Evolutionary conservation across 2,888 invertebrate genomes (phyloP).

Genomic region (Caenorhabditis afra): DNA sequence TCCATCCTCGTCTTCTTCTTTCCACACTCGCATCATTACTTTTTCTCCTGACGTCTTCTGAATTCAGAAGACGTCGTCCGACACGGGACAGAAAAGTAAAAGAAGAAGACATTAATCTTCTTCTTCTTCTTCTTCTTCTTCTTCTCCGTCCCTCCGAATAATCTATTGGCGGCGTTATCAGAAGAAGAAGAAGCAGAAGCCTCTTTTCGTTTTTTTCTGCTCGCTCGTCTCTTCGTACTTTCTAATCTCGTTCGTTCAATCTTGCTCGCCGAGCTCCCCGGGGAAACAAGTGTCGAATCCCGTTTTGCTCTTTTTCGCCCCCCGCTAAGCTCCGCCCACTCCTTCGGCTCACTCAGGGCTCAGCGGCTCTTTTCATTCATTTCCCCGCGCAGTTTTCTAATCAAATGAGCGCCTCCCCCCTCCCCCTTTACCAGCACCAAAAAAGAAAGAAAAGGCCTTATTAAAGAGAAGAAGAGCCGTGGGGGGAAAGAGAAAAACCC

Average conservation of each 20-base stretch:
- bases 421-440: too few species aligned
- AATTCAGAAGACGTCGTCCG: neutral
- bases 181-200: constrained; percentile 3
- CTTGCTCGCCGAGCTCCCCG: constrained; percentile 1
- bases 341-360: neutral
- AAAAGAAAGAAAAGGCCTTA: too few species aligned
- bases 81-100: too few species aligned
- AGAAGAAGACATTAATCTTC: too few species aligned
- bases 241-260: constrained; percentile 31
- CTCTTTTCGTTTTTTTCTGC: neutral
- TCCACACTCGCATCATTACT: neutral
- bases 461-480: too few species aligned
- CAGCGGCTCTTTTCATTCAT: neutral
- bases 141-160: too few species aligned
- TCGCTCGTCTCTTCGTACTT: constrained; percentile 15
- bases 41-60: neutral
- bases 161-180: neutral
- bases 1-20: neutral
- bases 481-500: neutral
- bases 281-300: constrained; percentile 58
- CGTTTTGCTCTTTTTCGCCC: neutral
- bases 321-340: constrained; percentile 11
- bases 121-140: too few species aligned
- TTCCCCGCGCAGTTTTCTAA: neutral
- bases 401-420: neutral